Evolutionary conservation across 1,140 invertebrate species (phyloP).

Genomic region (Drosophila santomea): DNA sequence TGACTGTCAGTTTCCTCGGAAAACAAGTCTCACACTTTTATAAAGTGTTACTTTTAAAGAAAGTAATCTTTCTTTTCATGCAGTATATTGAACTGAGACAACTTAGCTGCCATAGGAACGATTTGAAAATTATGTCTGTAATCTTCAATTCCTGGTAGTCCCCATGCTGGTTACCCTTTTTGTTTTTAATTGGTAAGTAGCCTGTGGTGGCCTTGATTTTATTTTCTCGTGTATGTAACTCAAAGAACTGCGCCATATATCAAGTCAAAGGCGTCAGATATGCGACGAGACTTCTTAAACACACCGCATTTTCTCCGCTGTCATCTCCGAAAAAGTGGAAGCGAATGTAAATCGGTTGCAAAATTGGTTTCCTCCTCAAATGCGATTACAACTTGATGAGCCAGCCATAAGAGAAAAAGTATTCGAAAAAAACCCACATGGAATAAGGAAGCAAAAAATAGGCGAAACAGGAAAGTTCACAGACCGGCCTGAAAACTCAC

Average conservation of each 20-base stretch:
- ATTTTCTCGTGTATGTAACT: slow-evolving; percentile 26
- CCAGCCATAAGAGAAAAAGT: slow-evolving; percentile 34
- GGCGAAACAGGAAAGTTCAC: neutral
- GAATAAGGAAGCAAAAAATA: neutral
- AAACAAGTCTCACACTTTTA: no score
- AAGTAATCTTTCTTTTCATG: no score
- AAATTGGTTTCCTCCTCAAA: slow-evolving; percentile 70
- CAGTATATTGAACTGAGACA: no score
- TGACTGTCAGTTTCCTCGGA: no score
- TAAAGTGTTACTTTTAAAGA: no score
- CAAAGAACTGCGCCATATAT: slow-evolving; percentile 72
- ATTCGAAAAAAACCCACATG: neutral
- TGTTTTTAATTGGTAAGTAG: no score
- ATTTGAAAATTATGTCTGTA: no score
- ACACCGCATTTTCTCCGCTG: neutral
- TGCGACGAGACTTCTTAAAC: slow-evolving; percentile 44
- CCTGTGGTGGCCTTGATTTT: no score
- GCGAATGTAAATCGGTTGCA: slow-evolving; percentile 73
- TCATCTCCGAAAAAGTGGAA: slow-evolving; percentile 29
- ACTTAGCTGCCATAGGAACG: no score
- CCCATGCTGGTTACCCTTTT: no score
- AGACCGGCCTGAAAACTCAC: neutral
- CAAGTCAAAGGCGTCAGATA: slow-evolving; percentile 80
- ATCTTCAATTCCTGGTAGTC: no score
- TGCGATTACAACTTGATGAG: slow-evolving; percentile 76